Evolutionary conservation across 2,888 invertebrate species (phyloP).

Genomic region (Mesochorus sp.): DNA sequence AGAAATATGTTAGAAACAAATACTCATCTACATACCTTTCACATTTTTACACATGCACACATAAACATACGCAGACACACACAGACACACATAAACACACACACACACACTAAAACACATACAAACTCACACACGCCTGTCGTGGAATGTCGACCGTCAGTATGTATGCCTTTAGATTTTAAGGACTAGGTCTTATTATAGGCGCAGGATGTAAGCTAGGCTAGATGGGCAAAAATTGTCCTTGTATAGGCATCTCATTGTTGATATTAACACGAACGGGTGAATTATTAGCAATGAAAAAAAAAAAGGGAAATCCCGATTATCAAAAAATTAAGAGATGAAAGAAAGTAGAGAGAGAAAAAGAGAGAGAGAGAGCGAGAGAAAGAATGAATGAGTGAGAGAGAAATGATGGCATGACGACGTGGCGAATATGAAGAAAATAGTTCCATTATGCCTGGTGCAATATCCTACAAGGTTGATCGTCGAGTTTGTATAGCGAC

Average conservation of each 20-base stretch:
- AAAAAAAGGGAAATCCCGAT: constrained; percentile 20
- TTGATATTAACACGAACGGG: constrained; percentile 73
- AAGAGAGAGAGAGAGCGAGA: too few species aligned
- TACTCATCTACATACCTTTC: too few species aligned
- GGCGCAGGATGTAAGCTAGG: constrained; percentile 72
- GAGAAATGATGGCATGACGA: constrained; percentile 37
- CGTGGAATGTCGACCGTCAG: constrained; percentile 77
- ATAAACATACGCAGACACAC: constrained; percentile 20
- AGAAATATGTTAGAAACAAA: constrained; percentile 24
- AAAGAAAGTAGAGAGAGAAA: constrained; percentile 24
- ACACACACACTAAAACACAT: neutral
- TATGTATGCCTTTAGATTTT: constrained; percentile 81
- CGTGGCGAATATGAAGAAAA: constrained; percentile 24
- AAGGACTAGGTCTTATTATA: constrained; percentile 78
- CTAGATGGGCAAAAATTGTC: constrained; percentile 73
- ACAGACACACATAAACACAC: neutral
- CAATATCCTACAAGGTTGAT: constrained; percentile 62
- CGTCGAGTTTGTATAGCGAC: constrained; percentile 51
- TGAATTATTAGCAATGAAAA: constrained; percentile 43
- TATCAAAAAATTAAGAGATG: constrained; percentile 41
- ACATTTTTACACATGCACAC: too few species aligned
- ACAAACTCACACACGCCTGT: constrained; percentile 66
- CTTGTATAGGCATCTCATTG: constrained; percentile 81
- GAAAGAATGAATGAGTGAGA: constrained; percentile 35
- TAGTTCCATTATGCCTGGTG: constrained; percentile 56